Base-by-base conservation (phyloP, 30 jellyfish, hydroid and myxozoan species). In the Sanderia malayensis region DNA sequence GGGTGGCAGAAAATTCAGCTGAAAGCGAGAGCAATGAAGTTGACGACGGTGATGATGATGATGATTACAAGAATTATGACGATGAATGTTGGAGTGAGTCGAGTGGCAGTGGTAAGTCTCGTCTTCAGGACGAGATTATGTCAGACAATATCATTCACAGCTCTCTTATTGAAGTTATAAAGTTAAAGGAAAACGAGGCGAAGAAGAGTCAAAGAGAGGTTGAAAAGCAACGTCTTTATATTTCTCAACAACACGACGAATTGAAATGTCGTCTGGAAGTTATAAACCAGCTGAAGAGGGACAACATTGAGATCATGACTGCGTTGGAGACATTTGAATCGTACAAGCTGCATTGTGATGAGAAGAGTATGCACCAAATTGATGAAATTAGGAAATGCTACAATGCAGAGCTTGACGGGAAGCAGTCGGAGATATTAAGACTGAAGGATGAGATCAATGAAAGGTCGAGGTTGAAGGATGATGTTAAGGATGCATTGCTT, bases 241-340 rank as follows among this genome's bases (percentile, higher is more conserved):
- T 64, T 41, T 37, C 33, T 1, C 62, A 47, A 68, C 89, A 65
- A 58, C 26, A 20, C 26, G 44, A 49, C 0, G 89, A 78, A 47
- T 59, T 78, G 32, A 63, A 57, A 0, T 52, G 25, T 29, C 58
- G 82, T 64, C 47, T 46, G 30, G 58, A 24, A 8, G 49, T 34
- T 10, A 64, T 78, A 28, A 46, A 33, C 1, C 23, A 55, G 26
- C 55, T 78, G 53, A 65, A 19, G 34, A 71, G 44, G 3, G 89
- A 78, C 11, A 78, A 78, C 34, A 18, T 46, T 11, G 70, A 78
- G 60, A 4, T 78, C 73, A 65, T 64, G 81, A 59, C 37, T 6
- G 89, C 74, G 2, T 41, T 78, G 32, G 82, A 64, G 11, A 65
- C 46, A 49, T 67, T 67, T 33, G 76, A 65, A 2, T 69, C 46